Evolutionary conservation across 2,888 invertebrate genomes (phyloP).

Genomic region (Eupithecia pulchellata): DNA sequence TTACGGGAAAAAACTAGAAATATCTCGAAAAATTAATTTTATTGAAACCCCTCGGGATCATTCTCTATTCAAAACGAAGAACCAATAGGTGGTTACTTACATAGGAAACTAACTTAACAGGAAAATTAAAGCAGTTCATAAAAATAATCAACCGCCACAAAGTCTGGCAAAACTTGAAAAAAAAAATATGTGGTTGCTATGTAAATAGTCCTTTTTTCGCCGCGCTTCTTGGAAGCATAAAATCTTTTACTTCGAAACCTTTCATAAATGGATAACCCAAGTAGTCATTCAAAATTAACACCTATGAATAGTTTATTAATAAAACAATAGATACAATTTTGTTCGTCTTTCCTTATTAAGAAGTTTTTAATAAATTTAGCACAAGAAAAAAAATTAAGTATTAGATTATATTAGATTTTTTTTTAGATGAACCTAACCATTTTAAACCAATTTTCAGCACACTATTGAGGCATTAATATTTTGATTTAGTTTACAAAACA

Average conservation of each 20-base stretch:
- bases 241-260: constrained; percentile 1
- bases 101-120: neutral
- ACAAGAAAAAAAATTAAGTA: too few relatives aligned
- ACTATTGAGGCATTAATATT: too few relatives aligned
- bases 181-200: neutral
- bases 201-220: neutral
- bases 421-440: too few relatives aligned
- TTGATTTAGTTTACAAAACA: too few relatives aligned
- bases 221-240: neutral
- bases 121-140: neutral
- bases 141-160: neutral
- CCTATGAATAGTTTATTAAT: constrained; percentile 1
- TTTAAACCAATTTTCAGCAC: too few relatives aligned
- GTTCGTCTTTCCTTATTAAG: neutral
- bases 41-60: neutral
- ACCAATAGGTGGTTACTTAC: neutral
- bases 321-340: neutral
- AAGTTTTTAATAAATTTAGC: too few relatives aligned
- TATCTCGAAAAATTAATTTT: neutral
- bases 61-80: too few relatives aligned
- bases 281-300: neutral
- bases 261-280: neutral
- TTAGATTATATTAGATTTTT: too few relatives aligned
- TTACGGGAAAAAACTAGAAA: too few relatives aligned
- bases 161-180: constrained; percentile 1